Conservation (phyloP, 2,113 vertebrate genomes). For the Trachemys scripta region DNA sequence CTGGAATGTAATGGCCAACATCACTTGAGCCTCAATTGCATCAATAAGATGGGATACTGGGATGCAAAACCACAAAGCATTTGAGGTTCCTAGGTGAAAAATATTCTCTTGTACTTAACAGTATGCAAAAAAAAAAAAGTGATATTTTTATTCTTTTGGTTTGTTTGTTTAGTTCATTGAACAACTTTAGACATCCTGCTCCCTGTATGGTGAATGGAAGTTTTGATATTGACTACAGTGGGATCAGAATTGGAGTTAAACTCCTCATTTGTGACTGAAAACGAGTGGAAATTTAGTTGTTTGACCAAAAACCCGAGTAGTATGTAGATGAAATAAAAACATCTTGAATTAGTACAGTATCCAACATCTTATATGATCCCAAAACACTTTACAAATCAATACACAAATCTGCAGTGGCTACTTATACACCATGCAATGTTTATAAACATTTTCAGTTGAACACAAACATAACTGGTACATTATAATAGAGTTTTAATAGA, state of each 20-base stretch:
- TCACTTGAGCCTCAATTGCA: too few relatives aligned
- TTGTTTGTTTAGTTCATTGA: too few relatives aligned
- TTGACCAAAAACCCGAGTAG: background rate
- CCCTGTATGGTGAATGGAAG: too few relatives aligned
- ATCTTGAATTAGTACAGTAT: background rate
- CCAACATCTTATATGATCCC: background rate
- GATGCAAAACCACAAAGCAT: background rate
- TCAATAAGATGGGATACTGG: background rate
- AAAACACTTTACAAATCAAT: background rate
- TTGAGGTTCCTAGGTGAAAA: background rate
- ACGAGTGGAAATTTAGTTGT: background rate
- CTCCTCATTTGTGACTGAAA: background rate
- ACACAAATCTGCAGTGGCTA: background rate
- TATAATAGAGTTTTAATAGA: slow-evolving; percentile 3
- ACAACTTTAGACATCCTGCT: too few relatives aligned
- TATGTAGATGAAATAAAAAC: background rate
- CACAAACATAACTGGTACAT: background rate
- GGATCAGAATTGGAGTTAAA: background rate
- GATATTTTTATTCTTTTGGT: too few relatives aligned
- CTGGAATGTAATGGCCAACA: background rate
- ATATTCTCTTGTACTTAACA: background rate
- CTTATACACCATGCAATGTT: background rate
- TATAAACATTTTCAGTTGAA: background rate
- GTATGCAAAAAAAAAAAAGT: background rate
- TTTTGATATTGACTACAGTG: background rate